These are phyloP conservation scores for Triplophysa bombifrons DNA, from an alignment of 2,797 vertebrate species.

Conservation along the genomic window DNA sequence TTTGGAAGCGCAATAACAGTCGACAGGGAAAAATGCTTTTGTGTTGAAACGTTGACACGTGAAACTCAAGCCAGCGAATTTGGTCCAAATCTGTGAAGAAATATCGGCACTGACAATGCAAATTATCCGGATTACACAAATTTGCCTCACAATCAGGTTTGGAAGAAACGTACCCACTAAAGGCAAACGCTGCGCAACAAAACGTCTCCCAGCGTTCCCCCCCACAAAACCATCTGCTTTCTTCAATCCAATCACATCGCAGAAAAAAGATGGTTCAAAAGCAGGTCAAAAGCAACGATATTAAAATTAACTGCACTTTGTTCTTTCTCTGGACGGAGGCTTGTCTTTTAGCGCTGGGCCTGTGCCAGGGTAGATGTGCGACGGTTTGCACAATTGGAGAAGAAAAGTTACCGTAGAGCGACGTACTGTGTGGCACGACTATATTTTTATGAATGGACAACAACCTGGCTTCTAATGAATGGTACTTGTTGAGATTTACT, in stretches of 20 bases:
- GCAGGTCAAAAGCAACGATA: conserved; percentile 56
- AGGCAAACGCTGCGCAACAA: conserved; percentile 44
- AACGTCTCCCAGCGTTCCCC: conserved; percentile 54
- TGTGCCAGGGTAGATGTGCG: conserved; percentile 24
- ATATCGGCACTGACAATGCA: conserved; percentile 62
- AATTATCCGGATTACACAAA: conserved; percentile 66
- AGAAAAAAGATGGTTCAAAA: conserved; percentile 57
- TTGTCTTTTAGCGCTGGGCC: conserved; percentile 37
- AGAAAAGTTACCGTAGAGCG: conserved; percentile 8
- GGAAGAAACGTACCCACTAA: conserved; percentile 55
- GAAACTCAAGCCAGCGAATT: conserved; percentile 51
- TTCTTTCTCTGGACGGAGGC: conserved; percentile 33
- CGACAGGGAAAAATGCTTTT: background rate
- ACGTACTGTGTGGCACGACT: conserved; percentile 19
- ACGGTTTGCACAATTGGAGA: conserved; percentile 1
- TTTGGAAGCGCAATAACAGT: background rate
- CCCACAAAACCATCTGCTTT: conserved; percentile 59
- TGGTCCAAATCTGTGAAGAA: conserved; percentile 58
- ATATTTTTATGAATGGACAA: conserved; percentile 63
- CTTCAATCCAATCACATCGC: conserved; percentile 60
- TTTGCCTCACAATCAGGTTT: conserved; percentile 62
- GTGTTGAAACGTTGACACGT: conserved; percentile 47
- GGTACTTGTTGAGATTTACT: conserved; percentile 55
- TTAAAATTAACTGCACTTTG: conserved; percentile 50
- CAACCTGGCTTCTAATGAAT: conserved; percentile 55